Conservation (phyloP, 2,888 invertebrate genomes). For the Ectemnius cavifrons region DNA sequence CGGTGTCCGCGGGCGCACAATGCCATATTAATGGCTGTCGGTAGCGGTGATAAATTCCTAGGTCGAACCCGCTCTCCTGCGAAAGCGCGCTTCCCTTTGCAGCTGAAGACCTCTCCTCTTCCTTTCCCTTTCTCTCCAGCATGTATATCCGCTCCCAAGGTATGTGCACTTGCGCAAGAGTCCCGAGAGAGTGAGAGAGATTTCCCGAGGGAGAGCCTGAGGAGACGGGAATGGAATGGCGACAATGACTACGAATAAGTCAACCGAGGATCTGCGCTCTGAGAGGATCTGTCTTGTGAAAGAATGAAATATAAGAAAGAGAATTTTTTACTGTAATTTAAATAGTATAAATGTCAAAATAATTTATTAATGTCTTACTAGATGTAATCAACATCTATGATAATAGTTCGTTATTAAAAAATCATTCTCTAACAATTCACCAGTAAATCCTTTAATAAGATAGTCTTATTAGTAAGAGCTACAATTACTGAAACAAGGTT, state of each 20-base stretch:
- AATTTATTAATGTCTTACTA: too few relatives aligned
- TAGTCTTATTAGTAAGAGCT: too few relatives aligned
- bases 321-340: too few relatives aligned
- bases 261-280: slow-evolving; percentile 39
- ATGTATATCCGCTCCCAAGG: slow-evolving; percentile 32
- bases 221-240: slow-evolving; percentile 41
- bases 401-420: slow-evolving; percentile 30
- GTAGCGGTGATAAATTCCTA: slow-evolving; percentile 70
- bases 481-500: too few relatives aligned
- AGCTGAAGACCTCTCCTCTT: slow-evolving; percentile 21
- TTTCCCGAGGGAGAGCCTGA: slow-evolving; percentile 4
- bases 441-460: too few relatives aligned
- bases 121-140: slow-evolving; percentile 24
- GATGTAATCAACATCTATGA: too few relatives aligned
- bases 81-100: slow-evolving; percentile 33
- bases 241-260: slow-evolving; percentile 62
- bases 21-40: slow-evolving; percentile 73
- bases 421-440: too few relatives aligned
- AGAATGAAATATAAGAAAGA: background rate
- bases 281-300: slow-evolving; percentile 23
- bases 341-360: too few relatives aligned
- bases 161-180: background rate
- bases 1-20: slow-evolving; percentile 67
- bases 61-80: slow-evolving; percentile 55
- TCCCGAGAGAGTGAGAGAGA: background rate